Percentiles rank a stretch among this genome's conserved stretches.
Evolutionary conservation across 2,888 invertebrate genomes (phyloP).

Genomic region (Mycalesis mineus): DNA sequence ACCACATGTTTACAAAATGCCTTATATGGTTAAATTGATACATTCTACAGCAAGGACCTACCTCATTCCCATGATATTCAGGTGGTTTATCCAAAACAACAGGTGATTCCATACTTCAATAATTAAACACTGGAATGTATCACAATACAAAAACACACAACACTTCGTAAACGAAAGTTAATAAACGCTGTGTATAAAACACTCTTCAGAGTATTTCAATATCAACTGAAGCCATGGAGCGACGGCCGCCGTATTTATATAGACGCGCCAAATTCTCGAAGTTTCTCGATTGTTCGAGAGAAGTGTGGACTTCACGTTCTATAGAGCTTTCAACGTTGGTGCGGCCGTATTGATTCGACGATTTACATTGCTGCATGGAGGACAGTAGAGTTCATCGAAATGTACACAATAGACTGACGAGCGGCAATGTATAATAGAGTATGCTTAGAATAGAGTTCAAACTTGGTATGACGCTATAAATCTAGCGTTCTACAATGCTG

Average conservation of each 20-base stretch:
- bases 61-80: slow-evolving; percentile 77
- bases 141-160: slow-evolving; percentile 52
- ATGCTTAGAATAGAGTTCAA: not conserved
- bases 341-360: slow-evolving; percentile 14
- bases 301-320: slow-evolving; percentile 30
- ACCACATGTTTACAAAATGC: too few species aligned
- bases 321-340: slow-evolving; percentile 23
- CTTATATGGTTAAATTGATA: too few species aligned
- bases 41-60: slow-evolving; percentile 47
- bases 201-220: slow-evolving; percentile 47
- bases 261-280: slow-evolving; percentile 40
- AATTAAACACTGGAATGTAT: slow-evolving; percentile 60
- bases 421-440: not conserved
- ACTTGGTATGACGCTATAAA: not conserved
- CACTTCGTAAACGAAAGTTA: slow-evolving; percentile 47
- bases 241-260: slow-evolving; percentile 57
- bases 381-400: not conserved
- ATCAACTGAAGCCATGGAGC: slow-evolving; percentile 56
- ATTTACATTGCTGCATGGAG: slow-evolving; percentile 14
- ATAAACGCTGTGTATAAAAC: slow-evolving; percentile 33
- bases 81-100: slow-evolving; percentile 80
- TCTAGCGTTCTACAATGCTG: not conserved
- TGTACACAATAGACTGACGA: not conserved
- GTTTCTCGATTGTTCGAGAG: slow-evolving; percentile 54
- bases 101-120: slow-evolving; percentile 77